Conservation (phyloP, 1,140 invertebrate species). For the Sitobion miscanthi region DNA sequence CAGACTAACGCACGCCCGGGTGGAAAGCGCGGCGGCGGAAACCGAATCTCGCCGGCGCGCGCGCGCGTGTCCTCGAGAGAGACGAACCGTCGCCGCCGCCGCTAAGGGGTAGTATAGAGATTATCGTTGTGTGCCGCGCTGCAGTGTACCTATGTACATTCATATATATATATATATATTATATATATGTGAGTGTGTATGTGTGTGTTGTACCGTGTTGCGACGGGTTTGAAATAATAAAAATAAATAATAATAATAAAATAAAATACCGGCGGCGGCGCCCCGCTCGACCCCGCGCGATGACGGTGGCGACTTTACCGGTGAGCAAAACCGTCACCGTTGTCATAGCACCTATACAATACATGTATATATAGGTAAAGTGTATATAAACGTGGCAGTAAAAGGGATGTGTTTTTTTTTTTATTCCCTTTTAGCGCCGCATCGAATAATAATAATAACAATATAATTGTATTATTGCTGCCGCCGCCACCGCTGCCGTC, state of each 20-base stretch:
- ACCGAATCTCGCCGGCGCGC: not conserved
- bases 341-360: constrained; percentile 16
- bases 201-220: not conserved
- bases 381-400: constrained; percentile 2
- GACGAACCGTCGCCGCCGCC: constrained; percentile 6
- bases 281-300: not conserved
- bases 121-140: constrained; percentile 18
- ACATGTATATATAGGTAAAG: not conserved
- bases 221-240: not conserved
- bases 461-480: constrained; percentile 25
- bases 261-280: not conserved
- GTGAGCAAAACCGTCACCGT: constrained; percentile 16
- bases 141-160: not conserved
- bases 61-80: constrained; percentile 16
- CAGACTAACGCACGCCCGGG: constrained; percentile 12
- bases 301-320: not conserved
- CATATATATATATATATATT: not conserved
- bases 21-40: not conserved
- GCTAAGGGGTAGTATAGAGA: not conserved
- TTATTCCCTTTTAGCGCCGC: constrained; percentile 21
- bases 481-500: not conserved
- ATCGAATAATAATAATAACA: constrained; percentile 17
- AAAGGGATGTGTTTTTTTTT: constrained; percentile 15
- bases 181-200: not conserved
- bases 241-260: not conserved